Base-by-base conservation (phyloP, 2,888 invertebrate genomes). In the Sesia bembeciformis region DNA sequence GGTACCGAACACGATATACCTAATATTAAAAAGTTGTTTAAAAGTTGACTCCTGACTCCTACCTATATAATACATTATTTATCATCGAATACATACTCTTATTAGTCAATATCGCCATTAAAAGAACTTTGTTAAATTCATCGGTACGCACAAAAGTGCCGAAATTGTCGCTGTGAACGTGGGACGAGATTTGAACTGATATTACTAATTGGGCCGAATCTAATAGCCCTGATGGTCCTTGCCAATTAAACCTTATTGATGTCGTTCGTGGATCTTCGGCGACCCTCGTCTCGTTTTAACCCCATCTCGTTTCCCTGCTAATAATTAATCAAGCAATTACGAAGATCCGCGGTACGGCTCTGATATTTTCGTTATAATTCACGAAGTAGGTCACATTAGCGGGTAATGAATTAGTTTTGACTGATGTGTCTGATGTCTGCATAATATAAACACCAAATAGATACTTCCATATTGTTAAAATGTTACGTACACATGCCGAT, bases 311-410 rank as follows among this genome's bases (percentile, higher is more conserved):
- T 72, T 74, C 75, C 72, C 68, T 66, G 73, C 77, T 85, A 85
- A 88, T 87, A 85, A 87, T 88, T 87, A 83, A 87, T 86, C 84
- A 87, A 81, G 77, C 83, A 84, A 87, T 88, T 87, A 84, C 75
- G 67, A 72, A 78, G 72, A 78, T 77, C 70, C 68, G 61, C 67
- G 63, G 57, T 66, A 67, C 66, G 64, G 60, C 65, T 63, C 59
- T 66, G 69, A 77, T 78, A 76, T 78, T 79, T 81, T 78, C 70
- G 63, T 68, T 65, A 69, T 69, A 67, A 73, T 62, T 66, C 61
- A 54, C 58, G 59, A 63, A 62, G 62, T 58, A 61, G 60, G 62
- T 61, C 57, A 60, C 59, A 57, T 61, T 62, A 56, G 52, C 54
- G 43, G 51, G 60, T 46, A 57, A 57, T 56, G 54, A 56, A 58